Percentiles rank a stretch among this genome's conserved stretches.
These are phyloP conservation scores for Dolichallabes microphthalmus DNA, from an alignment of 2,113 vertebrate genomes.

Conservation along the genomic window DNA sequence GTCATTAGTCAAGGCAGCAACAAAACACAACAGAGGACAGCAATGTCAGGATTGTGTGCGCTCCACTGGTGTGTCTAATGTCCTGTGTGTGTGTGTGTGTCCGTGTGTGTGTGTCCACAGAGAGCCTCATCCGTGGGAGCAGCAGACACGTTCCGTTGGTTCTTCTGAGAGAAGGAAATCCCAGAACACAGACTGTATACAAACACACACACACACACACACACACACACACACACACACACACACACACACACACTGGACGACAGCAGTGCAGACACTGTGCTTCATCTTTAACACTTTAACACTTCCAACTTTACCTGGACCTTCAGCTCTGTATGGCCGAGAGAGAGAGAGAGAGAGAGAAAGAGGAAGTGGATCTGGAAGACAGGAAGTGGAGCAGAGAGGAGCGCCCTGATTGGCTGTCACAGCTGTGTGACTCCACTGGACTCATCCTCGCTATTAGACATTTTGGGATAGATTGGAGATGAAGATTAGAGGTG, in stretches of 20 bases:
- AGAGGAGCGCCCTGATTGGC: neutral
- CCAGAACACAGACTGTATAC: conserved; percentile 10
- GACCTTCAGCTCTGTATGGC: conserved; percentile 11
- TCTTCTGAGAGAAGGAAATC: conserved; percentile 45
- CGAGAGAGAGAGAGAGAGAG: neutral
- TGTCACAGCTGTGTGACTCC: neutral
- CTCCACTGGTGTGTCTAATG: conserved; percentile 70
- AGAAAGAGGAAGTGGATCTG: neutral
- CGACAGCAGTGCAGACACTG: conserved; percentile 7
- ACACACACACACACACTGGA: conserved; percentile 2
- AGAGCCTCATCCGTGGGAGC: conserved; percentile 76
- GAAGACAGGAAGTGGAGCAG: conserved; percentile 1
- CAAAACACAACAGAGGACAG: neutral
- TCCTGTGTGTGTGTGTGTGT: conserved; percentile 81
- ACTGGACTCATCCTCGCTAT: neutral
- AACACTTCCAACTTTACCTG: conserved; percentile 16
- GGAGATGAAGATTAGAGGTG: neutral
- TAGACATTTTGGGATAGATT: neutral
- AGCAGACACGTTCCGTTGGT: conserved; percentile 80
- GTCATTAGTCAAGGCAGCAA: neutral
- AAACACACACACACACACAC: conserved; percentile 29
- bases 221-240: neutral
- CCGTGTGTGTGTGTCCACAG: conserved; percentile 82
- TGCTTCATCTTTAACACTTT: neutral
- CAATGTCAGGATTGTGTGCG: conserved; percentile 70